A percentile compares a stretch with the other conserved stretches of the same genome.
These are phyloP conservation scores for Stenodema calcarata DNA, from an alignment of 2,888 invertebrate genomes.

Conservation along the genomic window DNA sequence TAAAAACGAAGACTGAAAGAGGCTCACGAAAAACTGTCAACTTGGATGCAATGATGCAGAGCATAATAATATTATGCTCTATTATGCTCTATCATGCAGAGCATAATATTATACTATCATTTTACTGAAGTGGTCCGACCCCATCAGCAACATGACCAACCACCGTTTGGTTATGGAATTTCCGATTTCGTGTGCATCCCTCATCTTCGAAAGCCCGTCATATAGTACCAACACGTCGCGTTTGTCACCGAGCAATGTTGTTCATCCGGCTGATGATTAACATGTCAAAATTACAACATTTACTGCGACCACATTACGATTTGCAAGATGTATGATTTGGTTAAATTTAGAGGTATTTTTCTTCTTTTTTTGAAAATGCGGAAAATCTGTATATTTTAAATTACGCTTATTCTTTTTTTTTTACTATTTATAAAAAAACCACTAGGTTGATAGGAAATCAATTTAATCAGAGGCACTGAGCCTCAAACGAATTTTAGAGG, in stretches of 20 bases:
- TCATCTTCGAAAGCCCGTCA: not conserved
- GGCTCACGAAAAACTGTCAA: not conserved
- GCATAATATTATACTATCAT: no score
- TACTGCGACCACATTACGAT: not conserved
- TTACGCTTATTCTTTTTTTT: slow-evolving; percentile 30
- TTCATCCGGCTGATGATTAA: not conserved
- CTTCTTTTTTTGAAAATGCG: not conserved
- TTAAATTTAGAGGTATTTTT: not conserved
- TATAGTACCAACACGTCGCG: not conserved
- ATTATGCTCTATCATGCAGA: no score
- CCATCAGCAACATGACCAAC: no score
- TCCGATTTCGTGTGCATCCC: not conserved
- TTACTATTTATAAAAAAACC: not conserved
- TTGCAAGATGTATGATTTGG: not conserved
- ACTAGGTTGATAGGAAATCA: not conserved
- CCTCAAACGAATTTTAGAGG: not conserved
- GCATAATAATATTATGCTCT: no score
- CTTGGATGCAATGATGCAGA: not conserved
- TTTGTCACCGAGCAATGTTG: not conserved
- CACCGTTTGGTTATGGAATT: no score
- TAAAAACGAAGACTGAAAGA: not conserved
- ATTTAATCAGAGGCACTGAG: not conserved
- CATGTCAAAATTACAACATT: not conserved
- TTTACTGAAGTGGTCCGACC: no score
- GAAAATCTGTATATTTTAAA: slow-evolving; percentile 1